phyloP scores from a whole-genome alignment of 2,113 vertebrate genomes.

The Furnarius figulus region DNA sequence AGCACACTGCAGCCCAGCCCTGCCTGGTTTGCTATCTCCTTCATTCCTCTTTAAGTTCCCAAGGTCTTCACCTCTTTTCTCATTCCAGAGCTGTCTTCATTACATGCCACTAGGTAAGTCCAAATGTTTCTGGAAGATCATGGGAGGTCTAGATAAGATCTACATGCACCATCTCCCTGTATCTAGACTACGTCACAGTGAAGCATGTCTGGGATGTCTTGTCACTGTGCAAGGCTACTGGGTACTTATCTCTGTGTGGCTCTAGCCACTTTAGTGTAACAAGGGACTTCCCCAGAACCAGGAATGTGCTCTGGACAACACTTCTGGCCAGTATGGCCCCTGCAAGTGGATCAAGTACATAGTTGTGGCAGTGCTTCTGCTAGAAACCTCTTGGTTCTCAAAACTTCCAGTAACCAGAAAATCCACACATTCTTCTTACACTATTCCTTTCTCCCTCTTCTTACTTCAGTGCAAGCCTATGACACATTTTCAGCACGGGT shows the following conservation, averaged over 20 bases:
- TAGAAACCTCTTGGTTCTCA: not conserved
- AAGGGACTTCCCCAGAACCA: not conserved
- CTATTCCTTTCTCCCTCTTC: not conserved
- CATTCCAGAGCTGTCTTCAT: not conserved
- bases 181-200: not conserved
- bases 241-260: not conserved
- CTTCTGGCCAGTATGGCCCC: not conserved
- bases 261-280: not conserved
- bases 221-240: not conserved
- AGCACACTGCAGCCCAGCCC: not conserved
- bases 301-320: not conserved
- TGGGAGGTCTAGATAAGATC: not conserved
- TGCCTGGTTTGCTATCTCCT: not conserved
- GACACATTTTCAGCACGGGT: not conserved
- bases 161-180: not conserved
- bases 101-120: not conserved
- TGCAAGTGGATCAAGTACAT: not conserved
- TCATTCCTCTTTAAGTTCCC: not conserved
- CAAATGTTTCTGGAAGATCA: not conserved
- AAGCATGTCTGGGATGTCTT: not conserved
- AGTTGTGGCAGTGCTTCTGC: not conserved
- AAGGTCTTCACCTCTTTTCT: not conserved
- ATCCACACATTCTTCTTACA: not conserved
- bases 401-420: not conserved
- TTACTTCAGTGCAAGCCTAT: not conserved